Percentiles rank a stretch among this genome's conserved stretches.
Conservation (phyloP, 2,113 vertebrate species). For the Poecile atricapillus region DNA sequence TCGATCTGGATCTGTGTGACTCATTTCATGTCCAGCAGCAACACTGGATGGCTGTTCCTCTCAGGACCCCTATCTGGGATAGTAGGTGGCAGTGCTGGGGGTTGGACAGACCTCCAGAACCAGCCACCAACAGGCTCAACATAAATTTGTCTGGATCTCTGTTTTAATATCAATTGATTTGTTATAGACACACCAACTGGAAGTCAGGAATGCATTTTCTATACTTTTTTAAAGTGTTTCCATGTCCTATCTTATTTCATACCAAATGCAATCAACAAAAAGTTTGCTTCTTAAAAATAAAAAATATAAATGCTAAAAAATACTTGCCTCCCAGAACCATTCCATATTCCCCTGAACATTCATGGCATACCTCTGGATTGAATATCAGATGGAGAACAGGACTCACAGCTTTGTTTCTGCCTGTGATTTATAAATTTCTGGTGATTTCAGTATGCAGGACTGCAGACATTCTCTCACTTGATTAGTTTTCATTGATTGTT, state of each 20-base stretch:
- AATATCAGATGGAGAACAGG: fast-evolving
- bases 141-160: not conserved
- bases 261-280: not conserved
- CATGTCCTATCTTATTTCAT: not conserved
- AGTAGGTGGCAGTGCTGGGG: too few relatives aligned
- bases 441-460: not conserved
- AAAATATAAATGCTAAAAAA: not conserved
- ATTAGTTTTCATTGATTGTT: not conserved
- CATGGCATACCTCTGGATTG: not conserved
- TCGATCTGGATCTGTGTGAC: too few relatives aligned
- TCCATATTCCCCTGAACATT: not conserved
- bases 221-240: not conserved
- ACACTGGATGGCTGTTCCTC: too few relatives aligned
- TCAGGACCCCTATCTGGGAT: too few relatives aligned
- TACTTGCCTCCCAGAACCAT: not conserved
- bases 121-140: not conserved
- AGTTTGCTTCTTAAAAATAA: not conserved
- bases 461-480: not conserved
- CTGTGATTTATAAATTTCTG: not conserved
- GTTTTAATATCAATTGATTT: not conserved
- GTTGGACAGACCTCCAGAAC: too few relatives aligned
- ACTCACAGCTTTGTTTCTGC: not conserved
- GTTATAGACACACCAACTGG: not conserved
- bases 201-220: not conserved
- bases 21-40: too few relatives aligned